These are phyloP conservation scores for Myotis lucifugus DNA, from an alignment of 2,113 vertebrate genomes.

Conservation along the genomic window DNA sequence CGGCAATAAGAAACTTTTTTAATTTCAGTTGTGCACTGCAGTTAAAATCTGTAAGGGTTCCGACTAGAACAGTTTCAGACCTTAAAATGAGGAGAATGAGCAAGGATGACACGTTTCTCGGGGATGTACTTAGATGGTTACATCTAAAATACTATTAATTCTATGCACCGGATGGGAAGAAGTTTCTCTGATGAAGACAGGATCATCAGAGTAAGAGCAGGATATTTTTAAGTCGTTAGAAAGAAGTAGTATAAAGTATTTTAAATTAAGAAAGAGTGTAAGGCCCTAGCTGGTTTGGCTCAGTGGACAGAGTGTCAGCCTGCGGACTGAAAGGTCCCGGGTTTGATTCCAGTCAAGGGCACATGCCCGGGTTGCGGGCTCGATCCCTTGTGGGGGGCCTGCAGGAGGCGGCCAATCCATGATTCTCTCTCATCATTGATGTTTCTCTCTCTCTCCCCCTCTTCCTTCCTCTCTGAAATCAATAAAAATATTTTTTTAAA, in stretches of 20 bases:
- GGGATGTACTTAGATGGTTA: background rate
- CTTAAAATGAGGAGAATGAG: conserved; percentile 9
- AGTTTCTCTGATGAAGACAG: background rate
- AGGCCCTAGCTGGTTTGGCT: too few relatives aligned
- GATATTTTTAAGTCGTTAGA: background rate
- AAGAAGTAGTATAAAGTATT: background rate
- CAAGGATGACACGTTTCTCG: background rate
- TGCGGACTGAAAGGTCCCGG: too few relatives aligned
- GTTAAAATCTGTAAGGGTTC: conserved; percentile 3
- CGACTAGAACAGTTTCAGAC: conserved; percentile 5
- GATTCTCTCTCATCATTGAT: too few relatives aligned
- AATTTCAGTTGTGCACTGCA: background rate
- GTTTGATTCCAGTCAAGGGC: too few relatives aligned
- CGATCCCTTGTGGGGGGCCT: too few relatives aligned
- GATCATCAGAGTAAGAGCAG: background rate
- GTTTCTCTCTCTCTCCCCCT: too few relatives aligned
- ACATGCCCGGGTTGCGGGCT: too few relatives aligned
- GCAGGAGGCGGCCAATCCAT: too few relatives aligned
- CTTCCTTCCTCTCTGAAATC: too few relatives aligned
- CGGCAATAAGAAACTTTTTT: background rate
- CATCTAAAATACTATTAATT: background rate
- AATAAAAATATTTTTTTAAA: too few relatives aligned
- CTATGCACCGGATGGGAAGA: background rate
- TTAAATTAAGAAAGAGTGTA: background rate
- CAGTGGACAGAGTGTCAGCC: too few relatives aligned